Base-by-base conservation (phyloP, 1,140 invertebrate genomes). In the Zaprionus ghesquierei region DNA sequence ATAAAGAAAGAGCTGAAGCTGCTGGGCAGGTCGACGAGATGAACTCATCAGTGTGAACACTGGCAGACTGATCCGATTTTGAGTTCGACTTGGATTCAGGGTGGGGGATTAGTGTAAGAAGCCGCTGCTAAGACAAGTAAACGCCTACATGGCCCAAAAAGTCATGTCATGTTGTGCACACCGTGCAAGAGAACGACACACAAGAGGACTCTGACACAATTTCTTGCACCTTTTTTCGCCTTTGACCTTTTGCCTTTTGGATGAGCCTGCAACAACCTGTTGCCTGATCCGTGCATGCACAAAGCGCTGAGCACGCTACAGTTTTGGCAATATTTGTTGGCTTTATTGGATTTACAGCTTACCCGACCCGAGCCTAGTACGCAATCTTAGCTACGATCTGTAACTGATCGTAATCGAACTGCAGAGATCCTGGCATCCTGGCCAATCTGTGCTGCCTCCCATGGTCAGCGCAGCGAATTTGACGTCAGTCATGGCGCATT, bases 281-380 rank as follows among this genome's bases (percentile, higher is more conserved):
- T 61, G 22, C 51, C 63, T 75, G 65, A 84, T 78, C 81, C 77
- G 35, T 33, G 46, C 15, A 54, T 35, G 51, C 44, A 62, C 33
- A 75, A 62, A 33, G 63, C 59, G 44, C 61, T 84, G 75, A 82
- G 66, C 77, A 72, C 68, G 60, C 68, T 69, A 69, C 73, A 81
- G 74, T 80, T 72, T 80, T 78, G 77, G 69, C 77, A 90, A 90
- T 89, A 89, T 90, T 90, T 85, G 89, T 90, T 79, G 69, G 69
- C 69, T 86, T 81, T 90, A 86, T 90, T 89, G 82, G 89, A 90
- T 90, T 90, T 90, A 62, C 71, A 71, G 87, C 75, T 90, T 89
- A 90, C 53, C 60, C 50, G 35, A 5, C 8, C 15, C 31, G 29
- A 20, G 55, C 65, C 18, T 10, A 2, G 53, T 63, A 65, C 85